phyloP scores from a whole-genome alignment of 2,797 vertebrate genomes.

The Ataeniobius toweri region DNA sequence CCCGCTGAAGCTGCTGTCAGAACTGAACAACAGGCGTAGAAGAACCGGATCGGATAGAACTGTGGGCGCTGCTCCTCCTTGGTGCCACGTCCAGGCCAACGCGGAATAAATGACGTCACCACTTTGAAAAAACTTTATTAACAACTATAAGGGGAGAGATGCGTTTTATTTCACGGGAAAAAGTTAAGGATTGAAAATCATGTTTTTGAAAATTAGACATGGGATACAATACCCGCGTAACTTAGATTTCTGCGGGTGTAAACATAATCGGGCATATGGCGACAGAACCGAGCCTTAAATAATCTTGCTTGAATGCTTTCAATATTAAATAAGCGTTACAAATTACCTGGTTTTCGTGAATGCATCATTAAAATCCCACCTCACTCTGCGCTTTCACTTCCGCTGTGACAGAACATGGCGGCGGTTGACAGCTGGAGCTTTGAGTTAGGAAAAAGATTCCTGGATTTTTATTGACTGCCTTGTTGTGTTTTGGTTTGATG shows the following conservation, averaged over 20 bases:
- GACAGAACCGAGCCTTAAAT: no score
- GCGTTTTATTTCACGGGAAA: fast-evolving
- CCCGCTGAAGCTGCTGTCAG: constrained; percentile 17
- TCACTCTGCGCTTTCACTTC: constrained; percentile 25
- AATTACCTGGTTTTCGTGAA: background rate
- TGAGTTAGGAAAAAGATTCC: no score
- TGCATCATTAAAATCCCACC: constrained; percentile 20
- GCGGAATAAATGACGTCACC: constrained; percentile 78
- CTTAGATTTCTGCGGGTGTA: background rate
- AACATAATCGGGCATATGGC: background rate
- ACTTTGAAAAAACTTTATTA: constrained; percentile 53
- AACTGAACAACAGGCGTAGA: constrained; percentile 10
- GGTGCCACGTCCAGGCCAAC: constrained; percentile 79
- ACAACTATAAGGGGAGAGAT: fast-evolving
- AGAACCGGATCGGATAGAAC: constrained; percentile 1
- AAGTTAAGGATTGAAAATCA: fast-evolving
- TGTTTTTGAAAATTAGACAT: background rate
- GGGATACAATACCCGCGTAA: background rate
- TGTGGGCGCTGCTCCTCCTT: constrained; percentile 58
- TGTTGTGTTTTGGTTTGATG: background rate
- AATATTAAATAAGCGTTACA: background rate
- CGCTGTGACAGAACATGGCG: constrained; percentile 61
- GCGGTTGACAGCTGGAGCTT: constrained; percentile 5
- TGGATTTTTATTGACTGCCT: background rate
- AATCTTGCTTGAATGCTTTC: no score